Evolutionary conservation across 1,140 invertebrate species (phyloP).

Genomic region (Anastrepha obliqua): DNA sequence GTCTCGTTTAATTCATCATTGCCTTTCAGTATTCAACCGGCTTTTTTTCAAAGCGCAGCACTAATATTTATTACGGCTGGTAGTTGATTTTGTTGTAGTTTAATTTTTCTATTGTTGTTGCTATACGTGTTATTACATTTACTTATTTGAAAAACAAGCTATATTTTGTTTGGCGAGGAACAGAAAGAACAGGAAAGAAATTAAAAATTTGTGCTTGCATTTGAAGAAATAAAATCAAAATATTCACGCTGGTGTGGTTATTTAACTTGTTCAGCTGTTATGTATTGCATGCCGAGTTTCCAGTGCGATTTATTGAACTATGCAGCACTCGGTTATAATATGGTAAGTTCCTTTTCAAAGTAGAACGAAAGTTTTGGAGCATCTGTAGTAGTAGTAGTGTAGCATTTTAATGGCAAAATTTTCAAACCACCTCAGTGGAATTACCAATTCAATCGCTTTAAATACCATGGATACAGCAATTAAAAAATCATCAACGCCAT

Average conservation of each 20-base stretch:
- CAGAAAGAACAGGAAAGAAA: not conserved
- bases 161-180: not conserved
- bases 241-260: not conserved
- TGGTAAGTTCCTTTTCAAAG: conserved; percentile 4
- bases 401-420: no score
- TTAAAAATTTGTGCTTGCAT: not conserved
- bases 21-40: not conserved
- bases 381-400: not conserved
- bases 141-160: not conserved
- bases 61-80: not conserved
- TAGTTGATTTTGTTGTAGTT: not conserved
- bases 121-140: not conserved
- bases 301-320: not conserved
- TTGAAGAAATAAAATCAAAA: not conserved
- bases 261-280: conserved; percentile 20
- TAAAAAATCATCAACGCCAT: conserved; percentile 16
- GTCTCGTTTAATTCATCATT: not conserved
- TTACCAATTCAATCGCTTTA: not conserved
- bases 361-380: not conserved
- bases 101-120: not conserved
- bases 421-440: no score
- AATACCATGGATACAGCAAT: not conserved
- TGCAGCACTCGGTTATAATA: not conserved
- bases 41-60: conserved; percentile 1
- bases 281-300: not conserved